Base-by-base conservation (phyloP, 37 sponge, comb jelly and placozoan genomes). In the Beroe ovata region DNA sequence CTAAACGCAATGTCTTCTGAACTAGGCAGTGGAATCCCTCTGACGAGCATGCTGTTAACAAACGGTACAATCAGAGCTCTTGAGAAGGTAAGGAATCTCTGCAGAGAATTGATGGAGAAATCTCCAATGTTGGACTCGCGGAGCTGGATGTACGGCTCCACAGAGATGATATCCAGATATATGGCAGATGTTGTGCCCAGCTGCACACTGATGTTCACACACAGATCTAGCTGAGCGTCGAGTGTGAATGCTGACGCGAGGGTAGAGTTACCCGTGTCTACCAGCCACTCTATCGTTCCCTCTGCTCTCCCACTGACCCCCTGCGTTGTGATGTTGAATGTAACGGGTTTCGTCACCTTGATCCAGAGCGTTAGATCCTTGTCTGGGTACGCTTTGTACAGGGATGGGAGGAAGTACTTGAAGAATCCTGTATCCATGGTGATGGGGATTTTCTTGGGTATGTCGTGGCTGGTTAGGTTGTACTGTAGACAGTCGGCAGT, bases 161-260 rank as follows among this genome's bases (percentile, higher is more conserved):
- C 54, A 26, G 84, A 32, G 41, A 77, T 42, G 84, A 77, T 19
- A 41, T 77, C 84, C 26, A 77, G 84, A 4, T 42, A 77, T 1
- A 77, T 3, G 23, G 20, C 54, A 42, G 54, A 42, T 8, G 26
- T 19, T 28, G 22, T 0, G 25, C 84, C 84, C 35, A 77, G 84
- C 8, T 77, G 84, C 3, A 77, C 84, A 77, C 84, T 77, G 41
- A 77, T 33, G 41, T 77, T 77, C 8, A 77, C 84, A 77, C 84
- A 77, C 35, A 77, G 84, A 42, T 77, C 47, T 19, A 77, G 28
- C 47, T 77, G 84, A 42, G 84, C 84, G 23, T 77, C 84, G 54
- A 77, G 54, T 1, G 28, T 42, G 38, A 77, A 77, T 25, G 84
- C 84, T 8, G 84, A n/a, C 20, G 11, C 28, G 8, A 40, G 22